Base-by-base conservation (phyloP, 1,140 invertebrate species). In the Ganaspis sp. region DNA sequence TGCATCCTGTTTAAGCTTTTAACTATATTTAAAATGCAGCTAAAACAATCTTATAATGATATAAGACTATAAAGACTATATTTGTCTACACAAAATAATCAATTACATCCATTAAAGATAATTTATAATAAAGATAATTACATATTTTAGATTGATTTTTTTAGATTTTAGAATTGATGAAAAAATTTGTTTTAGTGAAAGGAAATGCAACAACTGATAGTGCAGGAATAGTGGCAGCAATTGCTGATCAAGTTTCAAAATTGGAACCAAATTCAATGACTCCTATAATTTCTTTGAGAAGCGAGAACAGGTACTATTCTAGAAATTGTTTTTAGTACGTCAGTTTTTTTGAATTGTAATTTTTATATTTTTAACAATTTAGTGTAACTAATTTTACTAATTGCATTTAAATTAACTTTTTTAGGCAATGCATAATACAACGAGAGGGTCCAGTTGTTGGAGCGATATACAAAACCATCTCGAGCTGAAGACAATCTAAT, bases 391-490 rank as follows among this genome's bases (percentile, higher is more conserved):
- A n/a, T n/a, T n/a, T n/a, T n/a, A n/a, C n/a, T n/a, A n/a, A n/a
- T n/a, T n/a, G n/a, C 1, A 4, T 40, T 2, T 15, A 45, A 76
- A 77, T 37, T 80, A 77, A 72, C 70, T 79, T 81, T 85, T 88
- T 38, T 73, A 92, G 91, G 75, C 88, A 90, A 75, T 91, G 90
- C 73, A 81, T 91, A n/a, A 92, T 92, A 77, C 86, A 89, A 58
- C 88, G 87, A 12, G 80, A 90, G 69, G 90, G 88, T 19, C 82
- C 85, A 73, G 83, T 91, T 34, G 87, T 90, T 76, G 90, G 88
- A 73, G 90, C 90, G 73, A 86, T 92, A 77, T 91, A 91, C 77
- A 92, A 91, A 81, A 84, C 90, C 78, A 79, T 86, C 49, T 81
- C 86, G 11, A 74, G 78, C 72, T 87, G 81, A 86, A 81, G 73